A percentile compares a stretch with the other conserved stretches of the same genome.
Evolutionary conservation across 2,113 vertebrate species (phyloP).

Genomic region (Gnathonemus echidnorhynchus): DNA sequence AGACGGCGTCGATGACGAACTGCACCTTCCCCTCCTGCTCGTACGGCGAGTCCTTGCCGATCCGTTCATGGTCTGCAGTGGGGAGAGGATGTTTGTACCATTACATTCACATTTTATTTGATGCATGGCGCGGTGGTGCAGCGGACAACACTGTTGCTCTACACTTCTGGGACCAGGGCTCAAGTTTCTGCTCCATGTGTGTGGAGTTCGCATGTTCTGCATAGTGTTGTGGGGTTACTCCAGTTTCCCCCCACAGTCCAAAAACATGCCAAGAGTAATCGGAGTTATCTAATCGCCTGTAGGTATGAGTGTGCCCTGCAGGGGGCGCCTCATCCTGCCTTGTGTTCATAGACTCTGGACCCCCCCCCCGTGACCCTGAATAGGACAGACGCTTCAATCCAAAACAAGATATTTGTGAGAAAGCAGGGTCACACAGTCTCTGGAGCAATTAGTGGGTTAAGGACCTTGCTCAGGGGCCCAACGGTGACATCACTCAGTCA

Average conservation of each 20-base stretch:
- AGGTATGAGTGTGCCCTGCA: neutral
- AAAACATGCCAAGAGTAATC: neutral
- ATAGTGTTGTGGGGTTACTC: neutral
- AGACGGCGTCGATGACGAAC: slow-evolving; percentile 88
- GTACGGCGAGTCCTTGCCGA: slow-evolving; percentile 83
- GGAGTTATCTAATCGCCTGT: neutral
- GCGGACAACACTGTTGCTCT: neutral
- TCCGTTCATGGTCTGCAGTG: slow-evolving; percentile 77
- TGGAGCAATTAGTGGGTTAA: neutral
- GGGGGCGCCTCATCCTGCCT: neutral
- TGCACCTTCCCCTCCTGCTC: slow-evolving; percentile 96
- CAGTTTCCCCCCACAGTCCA: neutral
- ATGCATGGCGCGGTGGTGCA: neutral
- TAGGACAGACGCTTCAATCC: neutral
- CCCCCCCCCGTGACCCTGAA: neutral
- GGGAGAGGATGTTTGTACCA: neutral
- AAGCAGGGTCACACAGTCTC: neutral
- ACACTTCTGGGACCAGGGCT: neutral
- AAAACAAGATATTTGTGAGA: neutral
- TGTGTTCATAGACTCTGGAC: neutral
- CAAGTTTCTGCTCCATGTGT: neutral
- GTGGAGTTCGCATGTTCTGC: neutral
- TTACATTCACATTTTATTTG: neutral
- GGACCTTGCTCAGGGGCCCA: neutral
- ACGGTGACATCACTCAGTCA: neutral